Conservation (phyloP, 2,113 vertebrate species). For the Myanophis thanlyinensis region DNA sequence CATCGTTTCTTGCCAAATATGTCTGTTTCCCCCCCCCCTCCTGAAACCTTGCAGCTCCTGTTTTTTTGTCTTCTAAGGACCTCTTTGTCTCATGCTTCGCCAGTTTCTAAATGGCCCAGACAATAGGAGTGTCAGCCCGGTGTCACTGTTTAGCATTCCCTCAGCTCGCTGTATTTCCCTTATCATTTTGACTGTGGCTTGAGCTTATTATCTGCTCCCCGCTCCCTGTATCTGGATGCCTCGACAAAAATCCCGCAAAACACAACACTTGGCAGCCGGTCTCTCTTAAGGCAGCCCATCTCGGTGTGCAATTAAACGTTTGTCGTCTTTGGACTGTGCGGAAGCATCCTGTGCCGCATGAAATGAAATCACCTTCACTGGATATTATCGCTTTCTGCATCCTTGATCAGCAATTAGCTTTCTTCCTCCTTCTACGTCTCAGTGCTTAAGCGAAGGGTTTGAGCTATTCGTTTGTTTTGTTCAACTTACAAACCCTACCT, state of each 20-base stretch:
- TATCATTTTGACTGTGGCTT: background rate
- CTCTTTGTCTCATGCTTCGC: background rate
- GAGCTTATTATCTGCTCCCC: background rate
- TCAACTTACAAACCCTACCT: background rate
- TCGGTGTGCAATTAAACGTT: background rate
- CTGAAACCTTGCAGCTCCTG: background rate
- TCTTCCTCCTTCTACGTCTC: background rate
- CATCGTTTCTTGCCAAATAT: background rate
- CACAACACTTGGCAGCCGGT: background rate
- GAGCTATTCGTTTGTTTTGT: background rate
- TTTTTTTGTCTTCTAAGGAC: background rate
- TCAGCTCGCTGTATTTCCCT: background rate
- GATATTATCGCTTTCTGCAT: background rate
- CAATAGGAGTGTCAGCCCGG: background rate
- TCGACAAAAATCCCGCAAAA: background rate
- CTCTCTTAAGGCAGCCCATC: too few species aligned
- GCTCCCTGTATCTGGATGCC: background rate
- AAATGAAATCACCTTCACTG: background rate
- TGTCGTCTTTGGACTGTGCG: background rate
- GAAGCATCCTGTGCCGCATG: background rate
- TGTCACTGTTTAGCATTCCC: background rate
- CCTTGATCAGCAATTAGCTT: background rate
- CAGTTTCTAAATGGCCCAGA: slow-evolving; percentile 26
- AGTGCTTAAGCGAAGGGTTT: background rate
- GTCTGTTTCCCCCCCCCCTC: background rate